A percentile compares a stretch with the other conserved stretches of the same genome.
These are phyloP conservation scores for Pachypsylla venusta DNA, from an alignment of 1,140 invertebrate species.

Conservation along the genomic window DNA sequence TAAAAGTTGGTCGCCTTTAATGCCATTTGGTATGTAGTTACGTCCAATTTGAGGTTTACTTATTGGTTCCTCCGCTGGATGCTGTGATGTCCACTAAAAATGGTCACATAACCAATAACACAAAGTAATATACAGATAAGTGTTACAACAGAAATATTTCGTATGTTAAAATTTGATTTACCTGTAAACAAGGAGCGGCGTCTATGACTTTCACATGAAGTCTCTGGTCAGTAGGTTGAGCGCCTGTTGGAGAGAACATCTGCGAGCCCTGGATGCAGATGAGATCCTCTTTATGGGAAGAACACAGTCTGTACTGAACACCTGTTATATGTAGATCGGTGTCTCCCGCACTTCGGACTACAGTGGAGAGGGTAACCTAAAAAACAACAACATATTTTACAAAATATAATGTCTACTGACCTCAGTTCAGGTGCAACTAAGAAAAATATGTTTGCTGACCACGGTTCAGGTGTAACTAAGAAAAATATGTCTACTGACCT, in stretches of 20 bases:
- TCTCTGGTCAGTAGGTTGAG: constrained; percentile 27
- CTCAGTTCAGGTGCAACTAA: no score
- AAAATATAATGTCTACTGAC: no score
- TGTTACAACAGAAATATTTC: constrained; percentile 12
- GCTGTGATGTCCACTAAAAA: no score
- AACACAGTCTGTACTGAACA: constrained; percentile 21
- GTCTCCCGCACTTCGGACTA: constrained; percentile 21
- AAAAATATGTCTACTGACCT: no score
- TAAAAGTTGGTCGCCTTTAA: constrained; percentile 1
- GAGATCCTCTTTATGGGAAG: constrained; percentile 27
- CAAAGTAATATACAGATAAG: background rate
- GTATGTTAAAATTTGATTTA: constrained; percentile 28
- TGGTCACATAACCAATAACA: no score
- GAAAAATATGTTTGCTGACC: no score
- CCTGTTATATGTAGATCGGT: constrained; percentile 23
- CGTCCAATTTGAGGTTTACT: background rate
- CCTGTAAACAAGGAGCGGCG: constrained; percentile 47
- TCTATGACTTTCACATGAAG: constrained; percentile 25
- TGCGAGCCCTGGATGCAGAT: constrained; percentile 30
- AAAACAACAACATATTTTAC: no score
- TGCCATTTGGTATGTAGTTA: background rate
- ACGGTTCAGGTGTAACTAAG: no score
- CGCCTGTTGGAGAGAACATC: constrained; percentile 46
- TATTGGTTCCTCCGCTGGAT: no score
- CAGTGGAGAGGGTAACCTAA: constrained; percentile 14